Conservation (phyloP, 1,140 invertebrate species). For the Phortica variegata region DNA sequence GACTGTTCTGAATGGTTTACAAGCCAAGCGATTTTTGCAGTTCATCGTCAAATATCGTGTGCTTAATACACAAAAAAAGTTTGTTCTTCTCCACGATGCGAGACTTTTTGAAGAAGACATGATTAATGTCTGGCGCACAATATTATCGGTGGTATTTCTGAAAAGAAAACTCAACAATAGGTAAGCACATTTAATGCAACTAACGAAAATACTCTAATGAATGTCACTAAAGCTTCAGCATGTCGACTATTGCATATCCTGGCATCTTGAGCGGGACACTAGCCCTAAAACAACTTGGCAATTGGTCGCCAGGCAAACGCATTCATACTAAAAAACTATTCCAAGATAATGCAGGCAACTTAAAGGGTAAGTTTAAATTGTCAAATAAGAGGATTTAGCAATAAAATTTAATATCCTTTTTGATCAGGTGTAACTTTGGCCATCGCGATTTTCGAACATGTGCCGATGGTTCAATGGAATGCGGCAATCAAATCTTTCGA, state of each 20-base stretch:
- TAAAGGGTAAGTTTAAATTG: conserved; percentile 22
- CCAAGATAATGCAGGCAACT: conserved; percentile 28
- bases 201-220: background rate
- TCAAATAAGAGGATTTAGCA: conserved; percentile 31
- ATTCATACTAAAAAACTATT: conserved; percentile 23
- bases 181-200: conserved; percentile 5
- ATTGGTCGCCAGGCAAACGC: conserved; percentile 27
- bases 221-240: conserved; percentile 23
- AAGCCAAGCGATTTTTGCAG: conserved; percentile 65
- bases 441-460: conserved; percentile 69
- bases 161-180: conserved; percentile 14
- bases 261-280: conserved; percentile 38
- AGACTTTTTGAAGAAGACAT: conserved; percentile 66
- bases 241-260: conserved; percentile 73
- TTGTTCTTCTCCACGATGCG: conserved; percentile 68
- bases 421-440: conserved; percentile 58
- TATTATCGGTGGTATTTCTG: conserved; percentile 74
- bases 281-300: conserved; percentile 22
- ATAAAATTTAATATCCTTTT: background rate
- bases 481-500: conserved; percentile 55
- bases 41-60: conserved; percentile 72
- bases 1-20: conserved; percentile 70
- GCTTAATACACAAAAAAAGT: conserved; percentile 69
- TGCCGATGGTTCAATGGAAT: conserved; percentile 64
- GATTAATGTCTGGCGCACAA: conserved; percentile 74